Evolutionary conservation across 2,888 invertebrate species (phyloP).

Genomic region (Morpho deidamia): DNA sequence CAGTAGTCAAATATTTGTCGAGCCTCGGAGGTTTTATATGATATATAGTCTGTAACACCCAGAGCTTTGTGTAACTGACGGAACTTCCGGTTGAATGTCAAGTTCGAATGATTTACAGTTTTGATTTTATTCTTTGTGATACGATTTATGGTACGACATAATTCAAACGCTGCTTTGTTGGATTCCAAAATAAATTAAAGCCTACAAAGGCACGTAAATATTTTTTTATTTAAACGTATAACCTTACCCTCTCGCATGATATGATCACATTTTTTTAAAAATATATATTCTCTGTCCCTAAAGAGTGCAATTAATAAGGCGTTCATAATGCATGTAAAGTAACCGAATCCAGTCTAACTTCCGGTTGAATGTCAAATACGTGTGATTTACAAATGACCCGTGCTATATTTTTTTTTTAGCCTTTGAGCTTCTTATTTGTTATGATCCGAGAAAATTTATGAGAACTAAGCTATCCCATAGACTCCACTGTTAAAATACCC

Average conservation of each 20-base stretch:
- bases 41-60: conserved; percentile 9
- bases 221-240: too few species aligned
- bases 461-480: too few species aligned
- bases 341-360: neutral
- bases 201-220: neutral
- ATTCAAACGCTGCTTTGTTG: neutral
- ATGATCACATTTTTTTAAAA: too few species aligned
- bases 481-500: too few species aligned
- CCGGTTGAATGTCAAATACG: conserved; percentile 1
- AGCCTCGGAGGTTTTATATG: conserved; percentile 4
- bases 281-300: neutral
- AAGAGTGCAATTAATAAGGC: neutral
- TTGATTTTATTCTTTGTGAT: neutral
- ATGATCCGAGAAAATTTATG: too few species aligned
- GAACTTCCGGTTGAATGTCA: conserved; percentile 19
- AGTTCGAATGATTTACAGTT: conserved; percentile 19
- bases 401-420: neutral
- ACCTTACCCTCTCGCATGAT: too few species aligned
- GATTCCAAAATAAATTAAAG: neutral
- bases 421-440: too few species aligned
- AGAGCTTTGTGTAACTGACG: conserved; percentile 12
- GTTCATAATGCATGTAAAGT: too few species aligned
- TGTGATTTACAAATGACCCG: neutral
- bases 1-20: neutral
- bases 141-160: neutral